Conservation (phyloP, 2,113 vertebrate species). For the Steatornis caripensis region DNA sequence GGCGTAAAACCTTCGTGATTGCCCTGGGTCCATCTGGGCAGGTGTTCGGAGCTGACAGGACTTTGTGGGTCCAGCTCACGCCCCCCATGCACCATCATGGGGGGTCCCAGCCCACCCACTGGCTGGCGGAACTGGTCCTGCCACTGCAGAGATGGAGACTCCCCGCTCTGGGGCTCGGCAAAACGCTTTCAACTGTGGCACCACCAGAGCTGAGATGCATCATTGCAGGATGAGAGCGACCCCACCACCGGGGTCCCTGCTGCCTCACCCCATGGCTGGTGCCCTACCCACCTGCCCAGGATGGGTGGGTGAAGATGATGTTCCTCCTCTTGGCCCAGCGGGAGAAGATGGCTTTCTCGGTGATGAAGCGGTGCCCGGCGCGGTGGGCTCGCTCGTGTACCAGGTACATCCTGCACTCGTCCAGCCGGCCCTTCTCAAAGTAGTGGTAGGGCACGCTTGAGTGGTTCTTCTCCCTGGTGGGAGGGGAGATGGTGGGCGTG, state of each 20-base stretch:
- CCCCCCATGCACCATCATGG: accelerated
- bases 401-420: slow-evolving; percentile 90
- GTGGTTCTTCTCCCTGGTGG: slow-evolving; percentile 66
- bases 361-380: slow-evolving; percentile 93
- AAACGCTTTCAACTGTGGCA: background rate
- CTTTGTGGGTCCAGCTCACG: background rate
- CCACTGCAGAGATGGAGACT: accelerated
- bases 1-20: background rate
- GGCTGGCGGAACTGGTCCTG: background rate
- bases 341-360: slow-evolving; percentile 90
- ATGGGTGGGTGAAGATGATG: slow-evolving; percentile 82
- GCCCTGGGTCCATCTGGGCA: background rate
- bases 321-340: slow-evolving; percentile 84
- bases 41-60: accelerated
- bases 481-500: background rate
- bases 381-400: slow-evolving; percentile 77
- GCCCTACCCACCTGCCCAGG: slow-evolving; percentile 70
- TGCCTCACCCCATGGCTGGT: accelerated
- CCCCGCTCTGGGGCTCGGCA: background rate
- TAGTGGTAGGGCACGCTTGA: slow-evolving; percentile 90
- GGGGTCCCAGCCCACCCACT: background rate
- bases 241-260: accelerated
- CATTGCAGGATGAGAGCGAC: background rate
- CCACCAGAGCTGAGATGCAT: accelerated
- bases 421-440: slow-evolving; percentile 81